Conservation (phyloP, 2,113 vertebrate genomes). For the Sitta europaea region DNA sequence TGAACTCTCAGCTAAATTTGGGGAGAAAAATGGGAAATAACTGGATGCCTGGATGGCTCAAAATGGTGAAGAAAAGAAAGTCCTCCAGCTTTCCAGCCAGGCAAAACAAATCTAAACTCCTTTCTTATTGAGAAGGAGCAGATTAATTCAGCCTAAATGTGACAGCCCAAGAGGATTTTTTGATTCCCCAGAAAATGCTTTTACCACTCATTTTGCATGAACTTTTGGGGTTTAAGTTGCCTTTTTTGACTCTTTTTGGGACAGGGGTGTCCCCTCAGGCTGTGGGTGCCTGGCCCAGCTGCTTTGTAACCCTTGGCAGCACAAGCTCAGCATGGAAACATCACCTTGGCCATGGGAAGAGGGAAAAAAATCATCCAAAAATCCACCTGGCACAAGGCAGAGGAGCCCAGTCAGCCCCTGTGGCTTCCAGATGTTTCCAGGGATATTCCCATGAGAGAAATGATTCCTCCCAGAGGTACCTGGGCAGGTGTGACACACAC, state of each 20-base stretch:
- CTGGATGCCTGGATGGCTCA: not conserved
- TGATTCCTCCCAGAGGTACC: not conserved
- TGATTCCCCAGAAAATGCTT: rapidly evolving
- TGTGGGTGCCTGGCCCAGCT: not conserved
- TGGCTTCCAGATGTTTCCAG: slow-evolving; percentile 28
- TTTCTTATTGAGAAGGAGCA: not conserved
- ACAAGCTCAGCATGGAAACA: not conserved
- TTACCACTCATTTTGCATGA: not conserved
- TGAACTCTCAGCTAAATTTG: not conserved
- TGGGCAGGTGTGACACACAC: not conserved
- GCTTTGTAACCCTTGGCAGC: not conserved
- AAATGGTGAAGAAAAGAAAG: not conserved
- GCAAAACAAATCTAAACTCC: not conserved
- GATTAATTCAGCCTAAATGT: not conserved
- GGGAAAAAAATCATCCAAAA: not conserved
- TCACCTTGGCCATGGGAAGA: not conserved
- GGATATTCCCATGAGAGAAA: not conserved
- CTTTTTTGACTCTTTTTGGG: not conserved
- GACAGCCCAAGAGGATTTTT: not conserved
- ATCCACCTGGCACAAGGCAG: not conserved
- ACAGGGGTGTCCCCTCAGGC: not conserved
- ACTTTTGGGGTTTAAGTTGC: not conserved
- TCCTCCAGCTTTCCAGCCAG: not conserved
- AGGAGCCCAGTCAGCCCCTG: not conserved
- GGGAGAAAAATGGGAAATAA: not conserved